A percentile compares a stretch with the other conserved stretches of the same genome.
phyloP scores from a whole-genome alignment of 2,888 invertebrate genomes.

The Lycophotia porphyrea region DNA sequence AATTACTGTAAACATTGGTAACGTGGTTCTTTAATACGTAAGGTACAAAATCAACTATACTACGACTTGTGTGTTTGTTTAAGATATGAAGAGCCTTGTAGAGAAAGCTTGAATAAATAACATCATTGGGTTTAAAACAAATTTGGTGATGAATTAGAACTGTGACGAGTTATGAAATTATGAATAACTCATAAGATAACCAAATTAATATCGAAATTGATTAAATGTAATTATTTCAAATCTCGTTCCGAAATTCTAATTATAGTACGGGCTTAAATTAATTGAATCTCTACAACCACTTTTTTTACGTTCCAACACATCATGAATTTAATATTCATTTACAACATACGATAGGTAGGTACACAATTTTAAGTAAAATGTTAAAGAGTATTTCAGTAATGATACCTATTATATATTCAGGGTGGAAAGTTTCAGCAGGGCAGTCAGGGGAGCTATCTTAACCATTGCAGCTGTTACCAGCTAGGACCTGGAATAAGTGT shows the following conservation, averaged over 20 bases:
- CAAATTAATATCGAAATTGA: not conserved
- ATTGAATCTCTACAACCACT: conserved; percentile 12
- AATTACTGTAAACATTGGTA: conserved; percentile 14
- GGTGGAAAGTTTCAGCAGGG: no score
- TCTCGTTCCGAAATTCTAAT: not conserved
- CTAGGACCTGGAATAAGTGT: no score
- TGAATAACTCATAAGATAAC: no score
- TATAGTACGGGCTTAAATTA: not conserved
- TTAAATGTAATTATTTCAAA: conserved; percentile 4
- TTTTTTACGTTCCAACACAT: not conserved
- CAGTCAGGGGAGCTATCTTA: no score
- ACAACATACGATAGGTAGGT: not conserved
- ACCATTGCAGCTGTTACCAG: no score
- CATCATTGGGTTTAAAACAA: not conserved
- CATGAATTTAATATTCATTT: not conserved
- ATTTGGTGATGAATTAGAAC: no score
- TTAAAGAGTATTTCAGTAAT: not conserved
- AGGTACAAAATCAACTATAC: not conserved
- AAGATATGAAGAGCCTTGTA: not conserved
- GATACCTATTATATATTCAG: no score
- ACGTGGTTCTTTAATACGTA: not conserved
- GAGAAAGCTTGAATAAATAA: not conserved
- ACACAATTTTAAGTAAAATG: not conserved
- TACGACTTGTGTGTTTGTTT: not conserved
- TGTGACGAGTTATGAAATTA: no score